A percentile compares a stretch with the other conserved stretches of the same genome.
These are phyloP conservation scores for Serrognathus titanus DNA, from an alignment of 2,888 invertebrate species.

Conservation along the genomic window DNA sequence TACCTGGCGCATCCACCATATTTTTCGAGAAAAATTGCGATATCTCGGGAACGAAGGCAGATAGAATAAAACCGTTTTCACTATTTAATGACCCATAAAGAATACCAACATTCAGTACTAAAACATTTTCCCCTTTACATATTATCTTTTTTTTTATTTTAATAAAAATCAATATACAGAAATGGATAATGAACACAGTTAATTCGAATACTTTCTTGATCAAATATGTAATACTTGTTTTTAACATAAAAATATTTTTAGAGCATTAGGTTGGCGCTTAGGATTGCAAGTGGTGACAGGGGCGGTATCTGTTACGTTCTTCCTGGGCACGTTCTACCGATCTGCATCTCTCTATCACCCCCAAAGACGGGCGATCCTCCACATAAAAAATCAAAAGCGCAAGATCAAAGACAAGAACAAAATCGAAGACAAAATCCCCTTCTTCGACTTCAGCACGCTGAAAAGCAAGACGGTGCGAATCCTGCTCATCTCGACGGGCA, in stretches of 20 bases:
- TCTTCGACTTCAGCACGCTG: constrained; percentile 82
- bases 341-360: constrained; percentile 87
- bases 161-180: too few species aligned
- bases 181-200: too few species aligned
- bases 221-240: too few species aligned
- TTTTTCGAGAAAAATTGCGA: too few species aligned
- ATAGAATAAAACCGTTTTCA: too few species aligned
- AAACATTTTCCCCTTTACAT: too few species aligned
- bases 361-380: constrained; percentile 79
- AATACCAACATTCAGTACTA: too few species aligned
- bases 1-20: too few species aligned
- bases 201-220: too few species aligned
- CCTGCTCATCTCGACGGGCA: constrained; percentile 74
- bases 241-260: constrained; percentile 43
- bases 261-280: constrained; percentile 76
- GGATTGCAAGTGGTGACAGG: constrained; percentile 85
- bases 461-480: constrained; percentile 82
- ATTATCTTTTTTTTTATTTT: too few species aligned
- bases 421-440: constrained; percentile 73
- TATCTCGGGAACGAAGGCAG: too few species aligned
- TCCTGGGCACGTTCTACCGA: constrained; percentile 82
- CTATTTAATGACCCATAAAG: too few species aligned
- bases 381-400: constrained; percentile 83
- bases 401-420: constrained; percentile 79
- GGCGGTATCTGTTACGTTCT: constrained; percentile 76